These are phyloP conservation scores for Idaea dimidiata DNA, from an alignment of 2,888 invertebrate species.

Conservation along the genomic window DNA sequence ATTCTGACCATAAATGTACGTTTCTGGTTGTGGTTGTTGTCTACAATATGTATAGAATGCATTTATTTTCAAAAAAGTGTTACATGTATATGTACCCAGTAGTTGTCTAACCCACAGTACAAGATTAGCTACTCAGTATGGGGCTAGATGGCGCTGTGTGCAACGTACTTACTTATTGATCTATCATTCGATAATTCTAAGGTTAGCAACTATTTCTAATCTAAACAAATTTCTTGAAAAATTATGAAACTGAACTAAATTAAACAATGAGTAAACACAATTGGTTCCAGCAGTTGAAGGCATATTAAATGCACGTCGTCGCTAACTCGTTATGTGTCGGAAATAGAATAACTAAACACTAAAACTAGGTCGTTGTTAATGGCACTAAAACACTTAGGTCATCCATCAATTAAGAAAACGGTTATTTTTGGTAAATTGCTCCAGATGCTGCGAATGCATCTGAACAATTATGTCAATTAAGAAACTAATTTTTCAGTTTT, in stretches of 20 bases:
- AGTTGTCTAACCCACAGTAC: too few species aligned
- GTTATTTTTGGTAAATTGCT: constrained; percentile 7
- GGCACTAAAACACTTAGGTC: constrained; percentile 6
- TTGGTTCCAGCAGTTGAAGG: background rate
- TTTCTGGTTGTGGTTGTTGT: too few species aligned
- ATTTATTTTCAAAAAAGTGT: too few species aligned
- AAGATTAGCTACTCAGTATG: too few species aligned
- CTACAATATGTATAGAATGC: too few species aligned
- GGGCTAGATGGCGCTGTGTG: too few species aligned
- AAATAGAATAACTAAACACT: constrained; percentile 5
- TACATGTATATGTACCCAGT: too few species aligned
- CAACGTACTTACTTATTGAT: background rate
- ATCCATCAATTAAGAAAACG: constrained; percentile 5
- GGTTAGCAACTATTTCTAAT: background rate
- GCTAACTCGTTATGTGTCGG: background rate
- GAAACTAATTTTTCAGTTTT: too few species aligned
- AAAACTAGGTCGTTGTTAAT: constrained; percentile 6
- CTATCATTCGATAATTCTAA: background rate
- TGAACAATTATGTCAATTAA: constrained; percentile 1
- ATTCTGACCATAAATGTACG: too few species aligned
- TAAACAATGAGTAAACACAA: background rate
- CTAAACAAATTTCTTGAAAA: background rate
- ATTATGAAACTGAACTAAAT: background rate
- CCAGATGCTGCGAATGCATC: constrained; percentile 6
- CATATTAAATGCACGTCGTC: background rate